Evolutionary conservation across 1,140 invertebrate species (phyloP).

Genomic region (Cotesia vestalis): DNA sequence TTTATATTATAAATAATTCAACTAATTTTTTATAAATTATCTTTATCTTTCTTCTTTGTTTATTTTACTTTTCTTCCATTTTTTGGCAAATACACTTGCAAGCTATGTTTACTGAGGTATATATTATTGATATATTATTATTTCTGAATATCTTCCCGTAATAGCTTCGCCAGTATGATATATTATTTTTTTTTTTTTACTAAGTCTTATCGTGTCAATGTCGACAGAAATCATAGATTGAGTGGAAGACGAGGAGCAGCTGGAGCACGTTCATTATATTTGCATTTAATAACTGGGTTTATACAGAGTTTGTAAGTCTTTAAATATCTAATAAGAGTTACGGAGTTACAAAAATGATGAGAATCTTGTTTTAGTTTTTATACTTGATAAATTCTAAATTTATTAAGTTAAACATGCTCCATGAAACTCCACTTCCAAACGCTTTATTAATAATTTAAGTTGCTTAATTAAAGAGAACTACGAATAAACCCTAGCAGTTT

Average conservation of each 20-base stretch:
- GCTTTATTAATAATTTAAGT: background rate
- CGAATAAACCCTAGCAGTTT: no score
- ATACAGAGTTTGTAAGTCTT: no score
- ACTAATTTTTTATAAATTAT: slow-evolving; percentile 42
- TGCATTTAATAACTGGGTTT: no score
- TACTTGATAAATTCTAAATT: no score
- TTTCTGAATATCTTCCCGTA: background rate
- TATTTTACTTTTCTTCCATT: slow-evolving; percentile 19
- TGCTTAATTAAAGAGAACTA: no score
- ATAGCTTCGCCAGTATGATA: background rate
- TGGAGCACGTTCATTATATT: background rate
- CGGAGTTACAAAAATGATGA: no score
- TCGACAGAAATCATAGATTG: background rate
- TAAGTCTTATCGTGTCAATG: background rate
- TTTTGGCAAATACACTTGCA: slow-evolving; percentile 34
- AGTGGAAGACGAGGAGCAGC: slow-evolving; percentile 20
- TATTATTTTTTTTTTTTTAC: background rate
- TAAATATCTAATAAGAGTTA: no score
- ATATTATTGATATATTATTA: slow-evolving; percentile 29
- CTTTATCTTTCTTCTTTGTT: slow-evolving; percentile 27
- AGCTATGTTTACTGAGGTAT: slow-evolving; percentile 32
- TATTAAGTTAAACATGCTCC: no score
- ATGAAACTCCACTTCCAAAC: no score
- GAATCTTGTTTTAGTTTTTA: no score
- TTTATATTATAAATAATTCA: slow-evolving; percentile 44